phyloP scores from a whole-genome alignment of 2,797 vertebrate genomes.

The Stomatorhinus walkeri region DNA sequence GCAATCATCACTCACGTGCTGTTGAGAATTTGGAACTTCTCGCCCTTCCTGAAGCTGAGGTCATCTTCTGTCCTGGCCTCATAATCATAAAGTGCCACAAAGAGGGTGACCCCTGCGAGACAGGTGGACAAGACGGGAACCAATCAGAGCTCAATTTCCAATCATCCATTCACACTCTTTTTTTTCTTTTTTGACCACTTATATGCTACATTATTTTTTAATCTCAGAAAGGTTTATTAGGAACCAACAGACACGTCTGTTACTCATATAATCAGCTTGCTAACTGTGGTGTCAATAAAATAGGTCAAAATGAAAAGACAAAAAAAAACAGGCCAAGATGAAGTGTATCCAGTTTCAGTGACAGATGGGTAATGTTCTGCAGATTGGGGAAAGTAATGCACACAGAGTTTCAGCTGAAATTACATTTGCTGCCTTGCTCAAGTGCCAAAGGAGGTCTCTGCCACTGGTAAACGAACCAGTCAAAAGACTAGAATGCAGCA shows the following conservation, averaged over 20 bases:
- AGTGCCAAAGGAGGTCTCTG: not conserved
- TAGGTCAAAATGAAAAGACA: not conserved
- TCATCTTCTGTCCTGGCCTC: conserved; percentile 97
- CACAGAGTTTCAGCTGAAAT: not conserved
- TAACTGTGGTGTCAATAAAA: not conserved
- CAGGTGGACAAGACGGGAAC: not conserved
- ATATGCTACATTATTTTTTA: not conserved
- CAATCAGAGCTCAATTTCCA: not conserved
- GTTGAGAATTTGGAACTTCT: conserved; percentile 98
- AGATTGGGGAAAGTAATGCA: not conserved
- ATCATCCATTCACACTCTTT: not conserved
- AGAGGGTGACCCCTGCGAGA: conserved; percentile 86
- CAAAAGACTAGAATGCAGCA: not conserved
- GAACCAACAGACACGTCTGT: not conserved
- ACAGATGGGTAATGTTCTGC: not conserved
- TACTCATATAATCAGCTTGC: not conserved
- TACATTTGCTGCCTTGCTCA: not conserved
- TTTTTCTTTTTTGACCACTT: not conserved
- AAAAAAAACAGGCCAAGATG: not conserved
- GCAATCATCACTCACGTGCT: conserved; percentile 83
- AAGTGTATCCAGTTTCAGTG: not conserved
- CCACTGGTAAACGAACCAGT: not conserved
- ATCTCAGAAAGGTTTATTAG: not conserved
- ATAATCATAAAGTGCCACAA: conserved; percentile 98
- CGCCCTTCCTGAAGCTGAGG: conserved; percentile 98